These are phyloP conservation scores for Caerostris extrusa DNA, from an alignment of 1,140 invertebrate species.

Conservation along the genomic window DNA sequence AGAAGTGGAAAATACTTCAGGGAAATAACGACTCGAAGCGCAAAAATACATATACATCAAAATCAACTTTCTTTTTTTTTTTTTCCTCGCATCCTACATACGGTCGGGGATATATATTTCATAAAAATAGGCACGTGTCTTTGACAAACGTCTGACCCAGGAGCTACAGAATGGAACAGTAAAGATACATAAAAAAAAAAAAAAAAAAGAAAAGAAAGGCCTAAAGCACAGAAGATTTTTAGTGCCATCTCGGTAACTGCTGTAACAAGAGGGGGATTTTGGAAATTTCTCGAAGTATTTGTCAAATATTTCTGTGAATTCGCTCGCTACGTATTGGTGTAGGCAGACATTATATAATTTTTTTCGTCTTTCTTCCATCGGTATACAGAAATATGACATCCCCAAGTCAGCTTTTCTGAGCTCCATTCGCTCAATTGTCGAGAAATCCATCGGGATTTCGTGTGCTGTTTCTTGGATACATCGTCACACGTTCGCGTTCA, in stretches of 20 bases:
- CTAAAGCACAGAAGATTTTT: constrained; percentile 27
- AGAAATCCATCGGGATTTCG: not conserved
- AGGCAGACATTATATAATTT: not conserved
- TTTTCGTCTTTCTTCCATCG: not conserved
- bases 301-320: constrained; percentile 53
- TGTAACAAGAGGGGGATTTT: constrained; percentile 43
- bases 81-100: not conserved
- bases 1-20: constrained; percentile 37
- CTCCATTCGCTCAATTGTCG: not conserved
- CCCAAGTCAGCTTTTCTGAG: not conserved
- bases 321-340: not conserved
- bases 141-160: constrained; percentile 42
- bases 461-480: not conserved
- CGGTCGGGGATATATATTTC: constrained; percentile 51
- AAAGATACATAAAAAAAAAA: not conserved
- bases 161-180: not conserved
- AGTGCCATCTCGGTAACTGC: constrained; percentile 51
- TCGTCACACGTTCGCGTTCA: not conserved
- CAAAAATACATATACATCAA: constrained; percentile 51
- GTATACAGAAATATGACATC: not conserved
- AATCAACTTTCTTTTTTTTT: constrained; percentile 34
- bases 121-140: constrained; percentile 32
- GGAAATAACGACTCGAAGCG: constrained; percentile 15
- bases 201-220: not conserved
- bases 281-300: constrained; percentile 46